These are phyloP conservation scores for Dasyprocta punctata DNA, from an alignment of 2,113 vertebrate species.

Conservation along the genomic window DNA sequence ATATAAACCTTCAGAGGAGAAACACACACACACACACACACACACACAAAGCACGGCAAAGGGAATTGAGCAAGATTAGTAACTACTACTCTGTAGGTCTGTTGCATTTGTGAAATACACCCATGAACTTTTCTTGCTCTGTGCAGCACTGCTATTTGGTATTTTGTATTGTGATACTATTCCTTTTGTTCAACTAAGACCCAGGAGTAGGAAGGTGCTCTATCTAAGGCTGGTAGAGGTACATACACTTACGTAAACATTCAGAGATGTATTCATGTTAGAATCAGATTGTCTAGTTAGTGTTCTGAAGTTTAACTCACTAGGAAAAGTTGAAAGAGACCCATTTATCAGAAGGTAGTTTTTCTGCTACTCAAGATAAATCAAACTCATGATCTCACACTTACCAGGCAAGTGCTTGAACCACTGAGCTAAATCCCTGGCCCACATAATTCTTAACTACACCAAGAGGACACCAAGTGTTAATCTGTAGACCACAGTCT, in stretches of 20 bases:
- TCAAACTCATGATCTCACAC: no score
- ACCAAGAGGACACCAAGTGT: not conserved
- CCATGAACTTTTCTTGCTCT: not conserved
- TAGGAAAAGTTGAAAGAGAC: not conserved
- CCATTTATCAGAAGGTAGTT: not conserved
- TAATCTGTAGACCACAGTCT: not conserved
- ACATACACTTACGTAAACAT: conserved; percentile 15
- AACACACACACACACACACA: no score
- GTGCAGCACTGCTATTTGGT: not conserved
- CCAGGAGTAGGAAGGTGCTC: not conserved
- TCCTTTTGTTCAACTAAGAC: conserved; percentile 28
- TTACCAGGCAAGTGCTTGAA: no score
- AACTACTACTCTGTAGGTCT: not conserved
- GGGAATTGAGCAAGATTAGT: not conserved
- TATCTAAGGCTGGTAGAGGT: not conserved
- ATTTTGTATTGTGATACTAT: not conserved
- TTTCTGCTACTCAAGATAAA: not conserved
- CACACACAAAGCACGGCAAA: no score
- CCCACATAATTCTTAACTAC: no score
- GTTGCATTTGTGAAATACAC: conserved; percentile 17
- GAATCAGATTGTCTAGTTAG: not conserved
- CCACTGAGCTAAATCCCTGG: no score
- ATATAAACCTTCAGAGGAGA: not conserved
- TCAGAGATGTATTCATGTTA: conserved; percentile 34
- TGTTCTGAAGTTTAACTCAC: not conserved